phyloP scores from a whole-genome alignment of 1,140 invertebrate genomes.

The Papilio machaon region DNA sequence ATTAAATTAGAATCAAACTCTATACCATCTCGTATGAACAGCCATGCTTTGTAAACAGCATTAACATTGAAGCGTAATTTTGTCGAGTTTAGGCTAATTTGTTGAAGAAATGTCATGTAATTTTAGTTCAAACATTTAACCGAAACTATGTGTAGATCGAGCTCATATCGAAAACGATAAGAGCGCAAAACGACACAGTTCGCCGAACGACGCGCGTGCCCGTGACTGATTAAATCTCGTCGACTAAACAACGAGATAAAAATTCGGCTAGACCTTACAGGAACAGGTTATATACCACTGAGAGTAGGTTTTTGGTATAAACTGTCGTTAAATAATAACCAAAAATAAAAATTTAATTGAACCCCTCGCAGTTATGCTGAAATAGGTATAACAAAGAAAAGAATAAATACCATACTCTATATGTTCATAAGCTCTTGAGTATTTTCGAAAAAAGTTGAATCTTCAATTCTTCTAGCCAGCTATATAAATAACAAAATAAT shows the following conservation, averaged over 20 bases:
- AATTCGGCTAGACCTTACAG: constrained; percentile 12
- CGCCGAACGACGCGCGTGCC: constrained; percentile 24
- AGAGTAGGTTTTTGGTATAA: neutral
- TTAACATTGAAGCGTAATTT: neutral
- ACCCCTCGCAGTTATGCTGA: too few relatives aligned
- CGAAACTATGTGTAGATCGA: constrained; percentile 22
- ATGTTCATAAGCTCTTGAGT: neutral
- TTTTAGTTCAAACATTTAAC: constrained; percentile 10
- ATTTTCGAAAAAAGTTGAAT: neutral
- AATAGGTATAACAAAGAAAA: neutral
- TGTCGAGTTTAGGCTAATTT: neutral
- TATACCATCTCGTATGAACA: too few relatives aligned
- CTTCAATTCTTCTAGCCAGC: neutral
- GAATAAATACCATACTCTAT: neutral
- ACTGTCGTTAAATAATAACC: neutral
- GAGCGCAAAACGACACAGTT: constrained; percentile 17
- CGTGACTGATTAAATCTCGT: constrained; percentile 24
- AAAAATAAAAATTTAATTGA: too few relatives aligned
- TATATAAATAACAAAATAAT: neutral
- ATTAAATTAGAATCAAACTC: neutral
- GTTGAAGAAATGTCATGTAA: neutral
- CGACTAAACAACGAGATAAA: constrained; percentile 14
- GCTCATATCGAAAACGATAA: neutral
- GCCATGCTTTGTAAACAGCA: too few relatives aligned
- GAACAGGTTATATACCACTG: neutral